Base-by-base conservation (phyloP, 2,113 vertebrate genomes). In the Pterocles orientalis region DNA sequence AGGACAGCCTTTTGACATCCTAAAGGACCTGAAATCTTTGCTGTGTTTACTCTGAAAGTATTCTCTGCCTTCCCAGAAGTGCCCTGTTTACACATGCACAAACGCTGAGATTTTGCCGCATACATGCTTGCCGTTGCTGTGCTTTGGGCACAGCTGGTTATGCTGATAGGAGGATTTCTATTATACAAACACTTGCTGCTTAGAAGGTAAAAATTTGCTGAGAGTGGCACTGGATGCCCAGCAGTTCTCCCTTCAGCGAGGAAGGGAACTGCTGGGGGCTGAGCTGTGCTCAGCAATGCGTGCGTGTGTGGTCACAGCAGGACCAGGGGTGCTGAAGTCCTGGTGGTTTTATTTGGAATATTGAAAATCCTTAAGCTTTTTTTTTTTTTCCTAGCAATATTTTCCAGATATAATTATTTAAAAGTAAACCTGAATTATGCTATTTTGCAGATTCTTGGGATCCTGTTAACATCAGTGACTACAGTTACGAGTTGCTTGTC, bases 141-240 rank as follows among this genome's bases (percentile, higher is more conserved):
- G 73, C 70, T 82, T 86, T 72, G 81, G 78, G 69, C 77, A 82
- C 86, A 91, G 93, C 95, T 95, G 93, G 48, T 78, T 61, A 3
- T 84, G 89, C 86, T 84, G 89, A 89, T 88, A 88, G 80, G 43
- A 78, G 43, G 41, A 69, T 84, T 87, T 85, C 81, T 79, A 4
- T 69, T 87, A 16, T 45, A 57, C 65, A 45, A 34, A 50, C 1
- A 4, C 61, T 79, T 64, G 81, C 72, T 86, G 91, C 87, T 87
- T 64, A 75, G 69, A 60, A 92, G 43, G 61, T 82, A 64, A 28
- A 76, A 79, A 82, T 82, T 53, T 92, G 81, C 84, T 95, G 93
- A 86, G 75, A 85, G 29, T 50, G 73, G 70, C 91, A 76, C 60
- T 85, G 70, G 36, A 53, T 70, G 41, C 68, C 70, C 70, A 89